Base-by-base conservation (phyloP, 2,888 invertebrate species). In the Masnerella sp. region DNA sequence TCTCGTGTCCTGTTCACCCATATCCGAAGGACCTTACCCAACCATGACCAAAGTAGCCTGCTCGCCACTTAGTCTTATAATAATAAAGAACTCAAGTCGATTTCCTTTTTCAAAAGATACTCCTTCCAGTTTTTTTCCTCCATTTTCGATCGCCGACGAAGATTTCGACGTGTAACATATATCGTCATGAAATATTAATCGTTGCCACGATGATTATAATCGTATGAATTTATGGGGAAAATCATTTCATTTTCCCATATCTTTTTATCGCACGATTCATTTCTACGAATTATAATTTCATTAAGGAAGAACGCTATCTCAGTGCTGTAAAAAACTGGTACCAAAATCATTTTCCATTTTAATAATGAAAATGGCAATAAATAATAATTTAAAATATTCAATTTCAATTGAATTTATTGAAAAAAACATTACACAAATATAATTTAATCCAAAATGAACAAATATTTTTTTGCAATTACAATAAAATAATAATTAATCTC, bases 1-100 rank as follows among this genome's bases (percentile, higher is more conserved):
- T 85, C 78, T 80, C 81, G 79, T 83, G 83, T 85, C 83, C 82
- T 84, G 84, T 83, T 85, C 85, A 85, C 82, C 84, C 83, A 85
- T 85, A 85, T 85, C 83, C 80, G 84, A 85, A 85, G 84, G 85
- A 83, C 82, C 82, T 82, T 80, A 83, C 76, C 84, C 82, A 85
- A 85, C 81, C 85, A 84, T 85, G 84, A 84, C 85, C 80, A 79
- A 77, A 78, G 80, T 74, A 56, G 74, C 77, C 75, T 73, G 64
- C 62, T 56, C 42, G 36, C 64, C 59, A 61, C 43, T 70, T 51
- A 51, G 15, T 34, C 43, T 67, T 59, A n/a, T n/a, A n/a, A 68
- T 58, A 58, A 42, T 38, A 59, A 68, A 59, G 43, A 45, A 59
- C 52, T 43, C 58, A 20, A 43, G 59, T 36, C 38, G 59, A 68